These are phyloP conservation scores for Haplochromis vanheusdeni DNA, from an alignment of 2,113 vertebrate genomes.

Conservation along the genomic window DNA sequence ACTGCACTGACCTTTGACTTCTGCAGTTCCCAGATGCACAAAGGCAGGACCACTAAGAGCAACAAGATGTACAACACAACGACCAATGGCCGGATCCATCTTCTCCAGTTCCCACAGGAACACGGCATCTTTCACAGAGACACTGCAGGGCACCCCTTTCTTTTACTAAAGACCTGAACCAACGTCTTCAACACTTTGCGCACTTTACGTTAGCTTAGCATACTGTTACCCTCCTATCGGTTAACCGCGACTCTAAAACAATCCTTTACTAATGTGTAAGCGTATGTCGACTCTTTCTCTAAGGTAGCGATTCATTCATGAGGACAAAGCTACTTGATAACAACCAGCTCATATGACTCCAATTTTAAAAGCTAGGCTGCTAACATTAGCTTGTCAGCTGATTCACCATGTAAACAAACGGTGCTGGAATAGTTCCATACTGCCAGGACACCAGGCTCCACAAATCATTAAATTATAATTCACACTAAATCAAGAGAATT, in stretches of 20 bases:
- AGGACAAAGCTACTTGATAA: background rate
- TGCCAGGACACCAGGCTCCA: background rate
- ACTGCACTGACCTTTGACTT: slow-evolving; percentile 79
- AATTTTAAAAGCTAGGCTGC: background rate
- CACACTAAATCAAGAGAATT: background rate
- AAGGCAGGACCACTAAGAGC: slow-evolving; percentile 81
- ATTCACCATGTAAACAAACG: slow-evolving; percentile 55
- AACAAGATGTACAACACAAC: slow-evolving; percentile 82
- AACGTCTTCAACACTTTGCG: background rate
- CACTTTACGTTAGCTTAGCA: slow-evolving; percentile 5
- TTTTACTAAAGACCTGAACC: background rate
- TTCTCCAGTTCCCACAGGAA: slow-evolving; percentile 91
- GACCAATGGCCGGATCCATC: slow-evolving; percentile 91
- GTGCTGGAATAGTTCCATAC: background rate
- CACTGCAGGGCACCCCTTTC: background rate
- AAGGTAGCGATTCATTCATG: background rate
- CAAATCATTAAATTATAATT: background rate
- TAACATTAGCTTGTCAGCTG: slow-evolving; percentile 45
- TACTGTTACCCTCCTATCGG: background rate
- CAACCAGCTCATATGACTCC: slow-evolving; percentile 25
- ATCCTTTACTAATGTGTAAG: rapidly evolving
- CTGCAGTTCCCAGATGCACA: slow-evolving; percentile 90
- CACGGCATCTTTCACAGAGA: slow-evolving; percentile 79
- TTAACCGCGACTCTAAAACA: background rate
- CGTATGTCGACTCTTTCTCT: background rate